Evolutionary conservation across 2,888 invertebrate species (phyloP).

Genomic region (Monopis laevigella): DNA sequence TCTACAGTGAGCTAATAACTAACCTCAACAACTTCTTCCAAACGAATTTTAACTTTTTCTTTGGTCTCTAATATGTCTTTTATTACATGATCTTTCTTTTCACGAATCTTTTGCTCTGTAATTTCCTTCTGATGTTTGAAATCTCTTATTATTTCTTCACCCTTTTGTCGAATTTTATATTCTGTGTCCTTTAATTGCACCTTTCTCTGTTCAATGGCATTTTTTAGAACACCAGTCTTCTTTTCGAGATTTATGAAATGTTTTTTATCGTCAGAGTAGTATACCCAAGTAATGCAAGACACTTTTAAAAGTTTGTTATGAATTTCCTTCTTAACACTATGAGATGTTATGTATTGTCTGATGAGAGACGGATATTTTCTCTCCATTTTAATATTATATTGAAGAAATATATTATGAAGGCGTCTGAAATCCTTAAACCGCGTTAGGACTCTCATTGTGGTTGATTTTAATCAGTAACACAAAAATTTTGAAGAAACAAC

Average conservation of each 20-base stretch:
- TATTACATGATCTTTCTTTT: slow-evolving; percentile 70
- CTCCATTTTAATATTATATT: neutral
- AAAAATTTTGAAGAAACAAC: too few species aligned
- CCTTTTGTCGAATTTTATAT: slow-evolving; percentile 49
- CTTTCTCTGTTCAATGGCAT: slow-evolving; percentile 70
- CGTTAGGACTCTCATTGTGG: neutral
- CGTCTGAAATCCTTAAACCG: neutral
- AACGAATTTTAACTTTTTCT: slow-evolving; percentile 74
- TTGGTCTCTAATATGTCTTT: slow-evolving; percentile 78
- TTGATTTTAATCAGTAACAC: too few species aligned
- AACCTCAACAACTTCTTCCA: slow-evolving; percentile 82
- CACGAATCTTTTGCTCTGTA: slow-evolving; percentile 54
- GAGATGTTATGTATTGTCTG: slow-evolving; percentile 25
- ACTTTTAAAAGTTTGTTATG: slow-evolving; percentile 26
- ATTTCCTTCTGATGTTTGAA: slow-evolving; percentile 51
- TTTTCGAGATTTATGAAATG: slow-evolving; percentile 48
- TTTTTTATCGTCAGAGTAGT: slow-evolving; percentile 48
- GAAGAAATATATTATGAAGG: slow-evolving; percentile 1
- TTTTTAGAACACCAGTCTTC: slow-evolving; percentile 59
- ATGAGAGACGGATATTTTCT: slow-evolving; percentile 16
- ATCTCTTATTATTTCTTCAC: slow-evolving; percentile 52
- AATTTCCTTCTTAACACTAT: slow-evolving; percentile 24
- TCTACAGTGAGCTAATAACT: too few species aligned
- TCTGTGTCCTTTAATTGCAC: slow-evolving; percentile 70
- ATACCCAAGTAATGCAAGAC: slow-evolving; percentile 31